Conservation (phyloP, 1,140 invertebrate species). For the Carcinoscorpius rotundicauda region DNA sequence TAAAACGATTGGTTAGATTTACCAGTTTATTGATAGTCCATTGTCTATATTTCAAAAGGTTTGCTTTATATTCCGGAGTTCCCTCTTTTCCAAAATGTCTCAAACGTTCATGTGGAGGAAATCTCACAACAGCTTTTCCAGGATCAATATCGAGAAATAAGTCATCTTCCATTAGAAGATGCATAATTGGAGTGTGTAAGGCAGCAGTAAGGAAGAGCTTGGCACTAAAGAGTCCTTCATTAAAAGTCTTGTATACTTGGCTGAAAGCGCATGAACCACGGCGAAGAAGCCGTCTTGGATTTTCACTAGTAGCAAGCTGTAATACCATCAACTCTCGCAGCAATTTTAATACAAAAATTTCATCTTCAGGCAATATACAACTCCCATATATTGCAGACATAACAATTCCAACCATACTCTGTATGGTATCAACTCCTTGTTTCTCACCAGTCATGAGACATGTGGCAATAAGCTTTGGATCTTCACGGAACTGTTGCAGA, state of each 20-base stretch:
- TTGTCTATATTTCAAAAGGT: constrained; percentile 57
- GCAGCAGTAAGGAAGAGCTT: constrained; percentile 87
- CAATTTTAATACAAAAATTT: constrained; percentile 58
- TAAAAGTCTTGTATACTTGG: constrained; percentile 74
- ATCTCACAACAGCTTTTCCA: constrained; percentile 64
- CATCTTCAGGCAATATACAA: constrained; percentile 66
- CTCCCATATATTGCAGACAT: constrained; percentile 72
- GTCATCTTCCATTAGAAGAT: constrained; percentile 84
- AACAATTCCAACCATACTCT: constrained; percentile 53
- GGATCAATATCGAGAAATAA: constrained; percentile 86
- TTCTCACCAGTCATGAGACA: constrained; percentile 67
- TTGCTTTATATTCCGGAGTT: constrained; percentile 51
- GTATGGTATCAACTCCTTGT: constrained; percentile 42
- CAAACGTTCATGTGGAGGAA: constrained; percentile 51
- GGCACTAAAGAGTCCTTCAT: constrained; percentile 78
- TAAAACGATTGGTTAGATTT: constrained; percentile 65
- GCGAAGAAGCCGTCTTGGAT: constrained; percentile 67
- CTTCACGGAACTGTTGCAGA: constrained; percentile 57
- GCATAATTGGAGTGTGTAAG: constrained; percentile 79
- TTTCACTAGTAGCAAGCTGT: constrained; percentile 63
- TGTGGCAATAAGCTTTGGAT: constrained; percentile 62
- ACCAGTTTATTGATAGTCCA: constrained; percentile 70
- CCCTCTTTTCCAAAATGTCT: constrained; percentile 68
- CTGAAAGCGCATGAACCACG: constrained; percentile 79
- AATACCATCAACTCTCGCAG: constrained; percentile 68